Base-by-base conservation (phyloP, 2,888 invertebrate species). In the Troglohyphantes excavatus region DNA sequence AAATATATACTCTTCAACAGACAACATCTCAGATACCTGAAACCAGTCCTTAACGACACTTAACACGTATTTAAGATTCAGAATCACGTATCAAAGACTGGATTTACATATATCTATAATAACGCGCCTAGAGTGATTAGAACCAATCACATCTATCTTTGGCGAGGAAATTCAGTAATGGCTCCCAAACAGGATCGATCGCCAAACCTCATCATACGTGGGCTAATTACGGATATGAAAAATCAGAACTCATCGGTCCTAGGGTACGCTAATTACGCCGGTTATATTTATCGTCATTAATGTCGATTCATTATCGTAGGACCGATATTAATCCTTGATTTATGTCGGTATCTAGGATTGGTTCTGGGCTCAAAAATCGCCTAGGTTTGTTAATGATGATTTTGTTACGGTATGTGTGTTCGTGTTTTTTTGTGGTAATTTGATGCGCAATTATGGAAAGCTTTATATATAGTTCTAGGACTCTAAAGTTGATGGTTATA, bases 271-370 rank as follows among this genome's bases (percentile, higher is more conserved):
- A 78, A 78, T 78, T 78, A 78, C 78, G 26, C 43, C 26, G n/a
- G 65, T 78, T 53, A 43, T 26, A 78, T 33, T 78, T 78, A 78
- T 78, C 78, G 43, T 78, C 78, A 63, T 65, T 78, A 78, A n/a
- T 43, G 61, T 78, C 43, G 78, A 78, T 78, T 63, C 43, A 65
- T 78, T 76, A 59, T 61, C 33, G 33, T 21, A 33, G 63, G 33
- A 61, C 17, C 61, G 19, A 27, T 61, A 76, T 76, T 33, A 78
- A 65, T 78, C 19, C 78, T 33, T 78, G 78, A 78, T 78, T 78
- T 63, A 78, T 78, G 78, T 46, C 39, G 23, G 65, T 33, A 26
- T n/a, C n/a, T 33, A 78, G 23, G 65, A 63, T 43, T 68, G 39
- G 27, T 67, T 17, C 26, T n/a, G 53, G n/a, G n/a, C 72, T 43